Percentiles rank a stretch among this genome's conserved stretches.
Evolutionary conservation across 2,113 vertebrate genomes (phyloP).

Genomic region (Callopanchax toddi): DNA sequence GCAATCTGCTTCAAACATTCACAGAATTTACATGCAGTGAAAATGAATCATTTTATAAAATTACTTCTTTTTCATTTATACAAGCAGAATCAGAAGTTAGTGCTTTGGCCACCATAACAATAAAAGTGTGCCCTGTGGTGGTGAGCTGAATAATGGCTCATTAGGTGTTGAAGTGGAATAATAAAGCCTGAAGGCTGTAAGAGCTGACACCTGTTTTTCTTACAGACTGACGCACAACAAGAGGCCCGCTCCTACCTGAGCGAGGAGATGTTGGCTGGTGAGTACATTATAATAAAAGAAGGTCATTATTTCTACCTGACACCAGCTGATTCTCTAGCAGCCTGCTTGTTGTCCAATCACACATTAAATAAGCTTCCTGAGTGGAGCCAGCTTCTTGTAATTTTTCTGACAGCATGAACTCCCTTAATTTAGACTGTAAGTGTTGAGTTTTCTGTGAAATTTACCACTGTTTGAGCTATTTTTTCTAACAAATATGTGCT

Average conservation of each 20-base stretch:
- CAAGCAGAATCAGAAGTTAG: not conserved
- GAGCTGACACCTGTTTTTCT: constrained; percentile 47
- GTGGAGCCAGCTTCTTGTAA: too few species aligned
- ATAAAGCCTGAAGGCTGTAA: not conserved
- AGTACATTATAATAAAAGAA: constrained; percentile 50
- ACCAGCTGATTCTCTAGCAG: not conserved
- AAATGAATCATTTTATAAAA: too few species aligned
- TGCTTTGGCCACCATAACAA: not conserved
- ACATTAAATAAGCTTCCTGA: too few species aligned
- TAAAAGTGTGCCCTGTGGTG: not conserved
- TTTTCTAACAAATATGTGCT: too few species aligned
- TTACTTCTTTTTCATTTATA: too few species aligned
- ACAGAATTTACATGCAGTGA: too few species aligned
- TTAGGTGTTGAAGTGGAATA: not conserved
- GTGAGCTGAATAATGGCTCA: not conserved
- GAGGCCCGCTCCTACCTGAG: constrained; percentile 97
- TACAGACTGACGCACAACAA: constrained; percentile 94
- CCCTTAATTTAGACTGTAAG: too few species aligned
- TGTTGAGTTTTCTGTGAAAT: too few species aligned
- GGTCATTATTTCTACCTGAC: not conserved
- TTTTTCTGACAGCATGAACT: too few species aligned
- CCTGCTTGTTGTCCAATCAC: too few species aligned
- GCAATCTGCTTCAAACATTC: too few species aligned
- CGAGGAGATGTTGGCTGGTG: constrained; percentile 97
- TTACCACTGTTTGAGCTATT: too few species aligned